Evolutionary conservation across 2,113 vertebrate species (phyloP).

Genomic region (Melanerpes aurifrons): DNA sequence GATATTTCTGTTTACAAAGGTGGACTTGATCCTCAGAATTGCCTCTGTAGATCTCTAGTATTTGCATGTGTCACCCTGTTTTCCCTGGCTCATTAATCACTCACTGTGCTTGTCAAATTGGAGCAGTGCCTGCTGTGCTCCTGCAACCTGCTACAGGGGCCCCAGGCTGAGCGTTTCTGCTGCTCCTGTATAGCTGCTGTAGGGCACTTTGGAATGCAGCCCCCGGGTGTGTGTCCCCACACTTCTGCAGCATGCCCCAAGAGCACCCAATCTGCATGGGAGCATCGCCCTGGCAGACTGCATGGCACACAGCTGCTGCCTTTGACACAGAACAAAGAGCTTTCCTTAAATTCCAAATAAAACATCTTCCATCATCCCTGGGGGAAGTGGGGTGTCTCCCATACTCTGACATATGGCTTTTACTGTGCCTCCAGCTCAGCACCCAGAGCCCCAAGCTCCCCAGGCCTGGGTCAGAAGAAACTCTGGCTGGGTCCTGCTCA

Average conservation of each 20-base stretch:
- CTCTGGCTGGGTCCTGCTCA: not conserved
- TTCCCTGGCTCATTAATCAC: conserved; percentile 71
- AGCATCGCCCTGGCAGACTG: not conserved
- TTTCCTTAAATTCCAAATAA: not conserved
- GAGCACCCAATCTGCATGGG: not conserved
- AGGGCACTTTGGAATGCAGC: not conserved
- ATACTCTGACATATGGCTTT: not conserved
- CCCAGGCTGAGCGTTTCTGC: not conserved
- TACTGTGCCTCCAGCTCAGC: not conserved
- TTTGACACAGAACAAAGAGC: not conserved
- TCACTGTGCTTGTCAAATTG: conserved; percentile 58
- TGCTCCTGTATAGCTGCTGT: not conserved
- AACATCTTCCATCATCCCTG: not conserved
- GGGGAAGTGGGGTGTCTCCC: not conserved
- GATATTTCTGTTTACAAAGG: conserved; percentile 70
- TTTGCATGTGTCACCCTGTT: conserved; percentile 69
- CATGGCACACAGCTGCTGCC: fast-evolving
- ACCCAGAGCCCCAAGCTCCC: fast-evolving
- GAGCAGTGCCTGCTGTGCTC: conserved; percentile 52
- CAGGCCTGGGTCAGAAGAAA: not conserved
- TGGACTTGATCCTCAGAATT: conserved; percentile 67
- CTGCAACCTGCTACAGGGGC: conserved; percentile 21
- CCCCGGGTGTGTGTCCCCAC: fast-evolving
- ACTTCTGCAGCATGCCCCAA: not conserved
- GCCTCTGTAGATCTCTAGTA: conserved; percentile 60